Conservation (phyloP, 2,797 vertebrate genomes). For the Triplophysa bombifrons region DNA sequence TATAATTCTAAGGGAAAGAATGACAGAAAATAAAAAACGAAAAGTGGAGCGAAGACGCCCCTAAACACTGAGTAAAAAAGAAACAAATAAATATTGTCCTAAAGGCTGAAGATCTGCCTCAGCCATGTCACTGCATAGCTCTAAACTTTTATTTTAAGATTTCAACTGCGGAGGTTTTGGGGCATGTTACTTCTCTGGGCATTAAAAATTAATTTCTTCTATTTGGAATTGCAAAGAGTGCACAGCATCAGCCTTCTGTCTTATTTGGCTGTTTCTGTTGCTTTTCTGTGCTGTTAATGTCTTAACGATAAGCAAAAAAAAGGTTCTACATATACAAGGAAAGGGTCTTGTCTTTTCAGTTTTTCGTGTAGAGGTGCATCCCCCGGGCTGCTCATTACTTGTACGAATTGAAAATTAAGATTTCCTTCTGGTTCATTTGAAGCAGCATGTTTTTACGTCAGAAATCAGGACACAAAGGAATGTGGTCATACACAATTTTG, state of each 20-base stretch:
- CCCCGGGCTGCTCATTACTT: slow-evolving; percentile 37
- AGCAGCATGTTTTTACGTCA: background rate
- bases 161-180: slow-evolving; percentile 24
- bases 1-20: slow-evolving; percentile 27
- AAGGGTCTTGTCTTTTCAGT: slow-evolving; percentile 11
- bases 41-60: slow-evolving; percentile 5
- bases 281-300: slow-evolving; percentile 14
- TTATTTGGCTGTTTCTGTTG: slow-evolving; percentile 28
- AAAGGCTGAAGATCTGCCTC: slow-evolving; percentile 35
- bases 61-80: background rate
- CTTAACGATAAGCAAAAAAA: slow-evolving; percentile 8
- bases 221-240: slow-evolving; percentile 21
- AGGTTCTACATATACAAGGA: background rate
- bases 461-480: background rate
- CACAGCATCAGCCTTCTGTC: background rate
- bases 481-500: background rate
- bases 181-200: slow-evolving; percentile 12
- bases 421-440: slow-evolving; percentile 34
- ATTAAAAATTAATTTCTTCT: slow-evolving; percentile 49
- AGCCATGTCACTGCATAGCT: slow-evolving; percentile 34
- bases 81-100: slow-evolving; percentile 28
- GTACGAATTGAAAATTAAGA: slow-evolving; percentile 39
- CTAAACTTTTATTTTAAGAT: slow-evolving; percentile 38
- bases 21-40: background rate
- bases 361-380: slow-evolving; percentile 14